Evolutionary conservation across 2,113 vertebrate genomes (phyloP).

Genomic region (Bufo gargarizans): DNA sequence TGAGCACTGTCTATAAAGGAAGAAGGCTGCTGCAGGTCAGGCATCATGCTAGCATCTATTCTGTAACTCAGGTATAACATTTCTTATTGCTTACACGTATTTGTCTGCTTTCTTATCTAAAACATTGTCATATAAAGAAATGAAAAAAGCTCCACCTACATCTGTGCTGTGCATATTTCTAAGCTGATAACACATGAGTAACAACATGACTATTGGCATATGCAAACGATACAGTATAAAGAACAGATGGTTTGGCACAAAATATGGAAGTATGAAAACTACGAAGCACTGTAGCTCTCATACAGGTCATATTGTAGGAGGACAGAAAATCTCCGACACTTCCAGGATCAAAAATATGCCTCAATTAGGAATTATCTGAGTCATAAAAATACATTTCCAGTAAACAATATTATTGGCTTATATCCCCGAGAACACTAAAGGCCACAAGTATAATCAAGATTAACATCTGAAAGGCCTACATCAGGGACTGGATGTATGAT

Average conservation of each 20-base stretch:
- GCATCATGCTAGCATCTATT: not conserved
- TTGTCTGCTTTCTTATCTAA: not conserved
- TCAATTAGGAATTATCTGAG: slow-evolving; percentile 36
- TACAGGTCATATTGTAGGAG: slow-evolving; percentile 52
- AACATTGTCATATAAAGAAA: not conserved
- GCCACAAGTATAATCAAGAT: not conserved
- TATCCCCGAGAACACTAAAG: not conserved
- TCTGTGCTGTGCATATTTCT: slow-evolving; percentile 14
- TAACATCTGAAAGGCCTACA: not conserved
- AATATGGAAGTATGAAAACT: slow-evolving; percentile 41
- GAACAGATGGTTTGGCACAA: slow-evolving; percentile 48
- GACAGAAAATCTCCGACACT: slow-evolving; percentile 49
- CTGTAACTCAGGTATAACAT: not conserved
- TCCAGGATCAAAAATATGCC: slow-evolving; percentile 42
- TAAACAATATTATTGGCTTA: slow-evolving; percentile 28
- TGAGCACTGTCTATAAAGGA: not conserved
- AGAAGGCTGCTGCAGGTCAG: not conserved
- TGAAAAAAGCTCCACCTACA: slow-evolving; percentile 10
- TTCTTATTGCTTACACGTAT: not conserved
- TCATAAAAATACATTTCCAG: slow-evolving; percentile 26
- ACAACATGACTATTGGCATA: slow-evolving; percentile 7
- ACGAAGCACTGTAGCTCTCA: slow-evolving; percentile 9
- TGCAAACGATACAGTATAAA: not conserved
- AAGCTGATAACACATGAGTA: slow-evolving; percentile 25
- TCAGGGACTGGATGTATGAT: not conserved